phyloP scores from a whole-genome alignment of 1,140 invertebrate species.

The Bombus balteatus region DNA sequence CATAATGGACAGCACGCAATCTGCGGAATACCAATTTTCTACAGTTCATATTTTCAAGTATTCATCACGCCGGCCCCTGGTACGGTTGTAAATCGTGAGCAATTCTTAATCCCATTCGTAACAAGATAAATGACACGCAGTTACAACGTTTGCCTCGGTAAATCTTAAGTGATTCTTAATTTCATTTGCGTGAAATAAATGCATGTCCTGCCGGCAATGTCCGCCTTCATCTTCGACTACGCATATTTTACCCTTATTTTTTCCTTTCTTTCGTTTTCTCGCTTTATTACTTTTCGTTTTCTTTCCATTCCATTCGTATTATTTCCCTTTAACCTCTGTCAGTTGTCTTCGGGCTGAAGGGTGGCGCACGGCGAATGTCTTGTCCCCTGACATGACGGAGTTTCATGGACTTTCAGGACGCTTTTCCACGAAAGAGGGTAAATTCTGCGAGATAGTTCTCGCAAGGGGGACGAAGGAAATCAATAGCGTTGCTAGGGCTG shows the following conservation, averaged over 20 bases:
- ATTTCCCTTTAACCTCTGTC: constrained; percentile 7
- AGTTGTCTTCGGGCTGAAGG: not conserved
- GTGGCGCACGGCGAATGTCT: constrained; percentile 31
- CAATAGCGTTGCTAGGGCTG: constrained; percentile 82
- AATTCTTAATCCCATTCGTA: constrained; percentile 24
- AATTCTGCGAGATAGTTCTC: constrained; percentile 76
- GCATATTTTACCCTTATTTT: not conserved
- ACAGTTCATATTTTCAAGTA: constrained; percentile 28
- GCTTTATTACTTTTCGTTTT: too few relatives aligned
- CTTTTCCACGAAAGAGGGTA: constrained; percentile 77
- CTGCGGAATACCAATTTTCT: not conserved
- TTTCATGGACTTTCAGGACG: constrained; percentile 63
- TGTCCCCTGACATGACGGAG: constrained; percentile 38
- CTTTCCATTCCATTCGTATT: not conserved
- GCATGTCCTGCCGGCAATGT: not conserved
- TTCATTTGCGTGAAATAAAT: constrained; percentile 16
- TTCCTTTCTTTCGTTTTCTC: not conserved
- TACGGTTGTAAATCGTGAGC: constrained; percentile 12
- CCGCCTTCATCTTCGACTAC: not conserved
- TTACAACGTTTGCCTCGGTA: not conserved
- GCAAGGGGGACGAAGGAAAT: constrained; percentile 81
- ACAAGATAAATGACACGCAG: not conserved
- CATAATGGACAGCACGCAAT: constrained; percentile 16
- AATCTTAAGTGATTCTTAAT: constrained; percentile 37
- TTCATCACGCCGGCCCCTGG: not conserved